Conservation (phyloP, 2,888 invertebrate species). For the Pammene aurita region DNA sequence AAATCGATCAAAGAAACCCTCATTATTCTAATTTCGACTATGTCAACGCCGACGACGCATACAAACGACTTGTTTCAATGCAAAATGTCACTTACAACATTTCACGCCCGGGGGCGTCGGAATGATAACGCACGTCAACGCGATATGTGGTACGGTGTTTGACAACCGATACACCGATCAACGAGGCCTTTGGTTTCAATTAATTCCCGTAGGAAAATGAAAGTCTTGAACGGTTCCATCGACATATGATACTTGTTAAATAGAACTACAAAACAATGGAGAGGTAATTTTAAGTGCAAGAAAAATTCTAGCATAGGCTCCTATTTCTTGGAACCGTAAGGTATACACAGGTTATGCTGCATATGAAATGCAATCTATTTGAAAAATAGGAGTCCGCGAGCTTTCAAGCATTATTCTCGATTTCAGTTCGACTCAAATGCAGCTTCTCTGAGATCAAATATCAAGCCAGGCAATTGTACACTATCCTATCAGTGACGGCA, state of each 20-base stretch:
- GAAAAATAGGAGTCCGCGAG: not conserved
- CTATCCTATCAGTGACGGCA: too few relatives aligned
- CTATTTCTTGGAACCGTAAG: too few relatives aligned
- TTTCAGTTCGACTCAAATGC: not conserved
- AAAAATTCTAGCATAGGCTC: too few relatives aligned
- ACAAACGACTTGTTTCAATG: slow-evolving; percentile 1
- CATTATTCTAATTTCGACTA: not conserved
- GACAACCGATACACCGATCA: slow-evolving; percentile 7
- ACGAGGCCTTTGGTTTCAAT: not conserved
- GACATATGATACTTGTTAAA: too few relatives aligned
- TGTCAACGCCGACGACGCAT: not conserved
- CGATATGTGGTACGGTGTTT: slow-evolving; percentile 13
- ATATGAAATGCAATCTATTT: not conserved
- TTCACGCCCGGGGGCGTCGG: slow-evolving; percentile 6
- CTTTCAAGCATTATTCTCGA: not conserved
- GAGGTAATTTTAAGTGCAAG: too few relatives aligned
- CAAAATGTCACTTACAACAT: slow-evolving; percentile 21
- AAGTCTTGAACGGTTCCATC: not conserved
- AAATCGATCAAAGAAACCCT: too few relatives aligned
- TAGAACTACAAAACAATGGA: too few relatives aligned
- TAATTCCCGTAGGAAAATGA: not conserved
- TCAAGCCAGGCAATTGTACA: too few relatives aligned
- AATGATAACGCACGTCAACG: slow-evolving; percentile 23
- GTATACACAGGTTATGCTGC: too few relatives aligned
- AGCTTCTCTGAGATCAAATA: too few relatives aligned